These are phyloP conservation scores for Himalopsyche japonica DNA, from an alignment of 2,888 invertebrate genomes.

Conservation along the genomic window DNA sequence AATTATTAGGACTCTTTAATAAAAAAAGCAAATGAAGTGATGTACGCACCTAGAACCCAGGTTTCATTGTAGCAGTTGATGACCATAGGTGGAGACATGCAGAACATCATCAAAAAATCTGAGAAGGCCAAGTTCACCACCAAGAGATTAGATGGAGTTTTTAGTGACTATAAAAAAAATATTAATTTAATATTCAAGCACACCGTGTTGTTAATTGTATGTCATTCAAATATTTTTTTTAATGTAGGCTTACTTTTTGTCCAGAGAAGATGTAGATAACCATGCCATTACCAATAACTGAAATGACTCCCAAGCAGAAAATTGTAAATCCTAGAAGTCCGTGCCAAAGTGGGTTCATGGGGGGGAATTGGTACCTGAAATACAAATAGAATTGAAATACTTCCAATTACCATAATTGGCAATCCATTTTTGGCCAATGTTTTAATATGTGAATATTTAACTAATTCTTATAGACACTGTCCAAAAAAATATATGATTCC, in stretches of 20 bases:
- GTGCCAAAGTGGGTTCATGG: conserved; percentile 89
- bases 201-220: too few relatives aligned
- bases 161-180: conserved; percentile 57
- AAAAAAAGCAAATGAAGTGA: too few relatives aligned
- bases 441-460: too few relatives aligned
- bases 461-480: too few relatives aligned
- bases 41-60: conserved; percentile 65
- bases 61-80: conserved; percentile 82
- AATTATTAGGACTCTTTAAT: too few relatives aligned
- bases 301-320: conserved; percentile 71
- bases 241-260: conserved; percentile 59
- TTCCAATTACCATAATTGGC: too few relatives aligned
- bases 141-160: conserved; percentile 88
- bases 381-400: neutral
- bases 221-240: too few relatives aligned
- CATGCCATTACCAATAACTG: conserved; percentile 72
- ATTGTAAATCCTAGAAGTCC: conserved; percentile 79
- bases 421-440: too few relatives aligned
- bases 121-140: conserved; percentile 91
- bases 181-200: too few relatives aligned
- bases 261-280: conserved; percentile 75
- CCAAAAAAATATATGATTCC: too few relatives aligned
- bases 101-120: conserved; percentile 87
- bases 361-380: conserved; percentile 82
- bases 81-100: conserved; percentile 81